Evolutionary conservation across 2,888 invertebrate genomes (phyloP).

Genomic region (Eupithecia vulgata): DNA sequence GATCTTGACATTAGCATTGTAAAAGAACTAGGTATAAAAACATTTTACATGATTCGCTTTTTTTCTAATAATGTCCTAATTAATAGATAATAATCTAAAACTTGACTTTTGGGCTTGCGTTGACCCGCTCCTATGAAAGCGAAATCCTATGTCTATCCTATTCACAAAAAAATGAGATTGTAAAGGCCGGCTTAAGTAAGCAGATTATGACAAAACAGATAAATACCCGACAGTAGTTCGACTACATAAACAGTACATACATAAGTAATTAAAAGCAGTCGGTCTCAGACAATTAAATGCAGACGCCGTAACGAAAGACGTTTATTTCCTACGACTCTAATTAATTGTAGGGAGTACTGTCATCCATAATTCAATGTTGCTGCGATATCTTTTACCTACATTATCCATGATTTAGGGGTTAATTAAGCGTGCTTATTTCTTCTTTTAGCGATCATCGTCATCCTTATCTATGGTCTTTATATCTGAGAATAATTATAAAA

Average conservation of each 20-base stretch:
- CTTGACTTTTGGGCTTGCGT: too few relatives aligned
- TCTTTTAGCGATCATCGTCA: not conserved
- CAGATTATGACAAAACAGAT: slow-evolving; percentile 7
- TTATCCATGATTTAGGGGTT: slow-evolving; percentile 39
- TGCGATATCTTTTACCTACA: slow-evolving; percentile 41
- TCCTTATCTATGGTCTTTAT: not conserved
- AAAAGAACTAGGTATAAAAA: too few relatives aligned
- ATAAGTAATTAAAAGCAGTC: slow-evolving; percentile 73
- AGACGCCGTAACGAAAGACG: slow-evolving; percentile 65
- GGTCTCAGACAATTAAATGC: slow-evolving; percentile 71
- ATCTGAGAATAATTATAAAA: not conserved
- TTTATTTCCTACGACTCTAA: slow-evolving; percentile 64
- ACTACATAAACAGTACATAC: slow-evolving; percentile 51
- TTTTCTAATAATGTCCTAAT: too few relatives aligned
- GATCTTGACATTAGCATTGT: too few relatives aligned
- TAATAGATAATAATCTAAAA: too few relatives aligned
- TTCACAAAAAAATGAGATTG: too few relatives aligned
- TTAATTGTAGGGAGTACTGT: slow-evolving; percentile 61
- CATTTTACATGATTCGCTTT: too few relatives aligned
- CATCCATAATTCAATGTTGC: slow-evolving; percentile 60
- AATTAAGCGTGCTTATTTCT: not conserved
- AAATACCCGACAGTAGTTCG: slow-evolving; percentile 25
- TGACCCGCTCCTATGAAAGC: too few relatives aligned
- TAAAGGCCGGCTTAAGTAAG: too few relatives aligned
- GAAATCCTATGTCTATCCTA: too few relatives aligned